Base-by-base conservation (phyloP, 2,888 invertebrate genomes). In the Plusia festucae region DNA sequence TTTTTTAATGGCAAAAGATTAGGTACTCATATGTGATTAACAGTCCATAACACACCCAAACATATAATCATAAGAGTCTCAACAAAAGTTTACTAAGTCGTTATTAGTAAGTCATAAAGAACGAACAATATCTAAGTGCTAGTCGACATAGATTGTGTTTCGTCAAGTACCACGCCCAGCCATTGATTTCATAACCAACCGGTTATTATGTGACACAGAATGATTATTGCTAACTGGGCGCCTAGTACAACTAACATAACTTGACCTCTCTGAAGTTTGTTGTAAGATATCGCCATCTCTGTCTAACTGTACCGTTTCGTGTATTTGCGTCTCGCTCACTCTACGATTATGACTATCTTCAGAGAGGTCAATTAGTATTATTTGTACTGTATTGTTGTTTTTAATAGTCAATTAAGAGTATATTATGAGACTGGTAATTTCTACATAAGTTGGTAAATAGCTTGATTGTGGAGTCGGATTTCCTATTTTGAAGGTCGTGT, bases 161-260 rank as follows among this genome's bases (percentile, higher is more conserved):
- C 60, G 58, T 20, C 60, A 54, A 64, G 61, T 32, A 60, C 79
- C 73, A 60, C 79, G 68, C 79, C 81, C 62, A 22, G 68, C 58
- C 61, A 76, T 81, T 54, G 62, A 65, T 81, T 62, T 81, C 68
- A 67, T 76, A 81, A 81, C 53, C 53, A 56, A 70, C 76, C 70
- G 81, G 79, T 81, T 65, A 56, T 54, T 51, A 34, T 66, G 68
- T 73, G 77, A 68, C 77, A 74, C 62, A 62, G 63, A 20, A 59
- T 30, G 61, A 71, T 76, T 72, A 68, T 76, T 76, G 49, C 49
- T 54, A 6, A 51, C 30, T 76, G 67, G 24, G 65, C 61, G 58
- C 53, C 77, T 67, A 51, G 57, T n/a, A 1, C 34, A 0, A 34
- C 34, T 13, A 2, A n/a, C 1, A 40, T 40, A n/a, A 40, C n/a